Evolutionary conservation across 2,888 invertebrate genomes (phyloP), one percentile per base, ranked within the genome.

Genomic region (Nomada goodeniana): DNA sequence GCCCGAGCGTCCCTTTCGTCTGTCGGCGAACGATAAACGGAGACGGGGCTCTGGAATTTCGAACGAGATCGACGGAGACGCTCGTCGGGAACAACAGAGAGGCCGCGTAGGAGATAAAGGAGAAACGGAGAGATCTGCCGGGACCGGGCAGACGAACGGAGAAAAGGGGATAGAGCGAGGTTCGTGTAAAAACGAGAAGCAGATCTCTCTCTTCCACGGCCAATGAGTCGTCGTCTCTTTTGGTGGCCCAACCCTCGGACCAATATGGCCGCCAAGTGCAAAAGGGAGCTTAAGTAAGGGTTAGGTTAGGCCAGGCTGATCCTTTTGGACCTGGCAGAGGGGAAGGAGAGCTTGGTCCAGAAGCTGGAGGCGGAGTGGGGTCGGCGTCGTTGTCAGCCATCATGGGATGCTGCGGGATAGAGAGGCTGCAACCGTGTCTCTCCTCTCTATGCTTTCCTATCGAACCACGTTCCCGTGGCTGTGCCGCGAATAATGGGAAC

Each of bases 231-330:
- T 85, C 90, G 89, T 88, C 90, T 91, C 91, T 92, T 92, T 92
- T 89, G 90, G 90, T 88, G 86, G 93, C 91, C 93, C 93, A 91
- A 90, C 93, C 93, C 93, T 93, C 92, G 88, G 86, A 84, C 85
- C 91, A 94, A 93, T 91, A 93, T 93, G 93, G 93, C 93, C 90
- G 93, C 86, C 86, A 85, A 85, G 85, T 82, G 86, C 88, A 83
- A 89, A 91, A 91, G 91, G 91, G 89, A 91, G 90, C 89, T 90
- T 88, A 88, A 90, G 88, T 80, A 88, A 89, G 89, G 88, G 89
- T 91, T 87, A 89, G 88, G 89, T 89, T 86, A 86, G 89, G 87
- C 83, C 84, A 86, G 71, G 67, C 83, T 83, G 86, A 90, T 91
- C 90, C 91, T 91, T 72, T 88, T 87, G 90, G 89, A 90, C 80